Conservation (phyloP, 2,797 vertebrate genomes). For the Poliocrania exsul region DNA sequence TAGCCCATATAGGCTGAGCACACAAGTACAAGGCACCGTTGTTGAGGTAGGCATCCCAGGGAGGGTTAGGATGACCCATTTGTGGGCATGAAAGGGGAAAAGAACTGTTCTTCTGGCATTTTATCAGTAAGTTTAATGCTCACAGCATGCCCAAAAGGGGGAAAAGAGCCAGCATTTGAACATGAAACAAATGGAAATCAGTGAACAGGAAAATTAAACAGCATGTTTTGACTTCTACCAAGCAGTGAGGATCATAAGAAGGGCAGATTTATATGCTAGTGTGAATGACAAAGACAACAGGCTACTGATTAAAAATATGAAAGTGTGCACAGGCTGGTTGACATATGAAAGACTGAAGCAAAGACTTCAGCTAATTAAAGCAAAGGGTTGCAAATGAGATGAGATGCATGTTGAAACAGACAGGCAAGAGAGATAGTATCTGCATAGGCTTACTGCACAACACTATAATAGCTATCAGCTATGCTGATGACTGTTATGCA, state of each 20-base stretch:
- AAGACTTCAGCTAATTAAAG: conserved; percentile 53
- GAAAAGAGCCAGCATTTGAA: conserved; percentile 55
- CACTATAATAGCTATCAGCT: conserved; percentile 55
- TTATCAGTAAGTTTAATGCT: conserved; percentile 45
- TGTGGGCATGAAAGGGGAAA: neutral
- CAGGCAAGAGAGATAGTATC: conserved; percentile 35
- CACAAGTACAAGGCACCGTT: rapidly evolving
- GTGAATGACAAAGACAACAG: conserved; percentile 66
- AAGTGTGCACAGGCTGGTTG: conserved; percentile 49
- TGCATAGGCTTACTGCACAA: conserved; percentile 49
- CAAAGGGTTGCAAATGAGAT: conserved; percentile 50
- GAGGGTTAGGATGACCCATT: neutral
- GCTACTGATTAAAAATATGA: conserved; percentile 66
- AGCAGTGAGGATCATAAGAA: conserved; percentile 63
- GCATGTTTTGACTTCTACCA: conserved; percentile 62
- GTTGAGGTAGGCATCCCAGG: neutral
- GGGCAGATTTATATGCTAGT: conserved; percentile 61
- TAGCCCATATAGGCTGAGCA: neutral
- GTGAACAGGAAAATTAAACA: conserved; percentile 70
- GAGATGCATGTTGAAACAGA: conserved; percentile 57
- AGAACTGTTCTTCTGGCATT: conserved; percentile 2
- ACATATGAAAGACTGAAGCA: conserved; percentile 61
- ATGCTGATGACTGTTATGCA: conserved; percentile 38
- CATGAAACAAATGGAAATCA: conserved; percentile 69
- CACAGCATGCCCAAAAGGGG: conserved; percentile 45